Percentiles rank a stretch among this genome's conserved stretches.
phyloP scores from a whole-genome alignment of 2,113 vertebrate genomes.

The Pygoscelis antarcticus region DNA sequence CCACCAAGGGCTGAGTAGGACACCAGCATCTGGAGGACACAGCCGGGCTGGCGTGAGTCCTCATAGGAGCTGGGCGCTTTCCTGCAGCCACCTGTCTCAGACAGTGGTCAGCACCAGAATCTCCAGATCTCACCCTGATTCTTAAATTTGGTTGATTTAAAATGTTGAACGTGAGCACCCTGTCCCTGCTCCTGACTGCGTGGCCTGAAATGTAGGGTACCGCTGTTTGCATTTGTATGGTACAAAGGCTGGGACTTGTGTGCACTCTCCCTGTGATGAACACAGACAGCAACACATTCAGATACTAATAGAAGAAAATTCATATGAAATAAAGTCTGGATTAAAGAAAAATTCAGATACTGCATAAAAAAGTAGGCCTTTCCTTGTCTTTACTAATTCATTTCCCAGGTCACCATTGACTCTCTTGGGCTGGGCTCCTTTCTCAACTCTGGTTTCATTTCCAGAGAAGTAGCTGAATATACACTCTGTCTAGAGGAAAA shows the following conservation, averaged over 20 bases:
- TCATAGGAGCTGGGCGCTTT: neutral
- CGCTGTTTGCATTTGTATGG: neutral
- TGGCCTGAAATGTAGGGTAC: neutral
- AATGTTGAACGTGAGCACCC: fast-evolving
- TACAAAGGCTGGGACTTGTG: neutral
- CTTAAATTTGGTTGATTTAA: neutral
- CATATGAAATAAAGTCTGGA: neutral
- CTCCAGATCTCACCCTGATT: neutral
- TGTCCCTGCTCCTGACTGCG: neutral
- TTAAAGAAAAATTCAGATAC: neutral
- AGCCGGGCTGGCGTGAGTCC: neutral
- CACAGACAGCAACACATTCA: neutral
- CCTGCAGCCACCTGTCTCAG: neutral
- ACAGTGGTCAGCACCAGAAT: neutral
- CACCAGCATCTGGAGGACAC: neutral
- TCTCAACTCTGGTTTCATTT: neutral
- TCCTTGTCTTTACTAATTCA: neutral
- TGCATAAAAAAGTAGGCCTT: neutral
- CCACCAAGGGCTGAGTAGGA: neutral
- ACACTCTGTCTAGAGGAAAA: neutral
- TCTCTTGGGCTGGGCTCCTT: neutral
- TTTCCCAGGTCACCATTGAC: neutral
- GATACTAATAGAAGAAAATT: neutral
- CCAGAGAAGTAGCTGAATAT: neutral
- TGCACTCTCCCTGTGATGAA: neutral